Evolutionary conservation across 35 echinoderm and acorn worm species (phyloP).

Genomic region (Holothuria glaberrima): DNA sequence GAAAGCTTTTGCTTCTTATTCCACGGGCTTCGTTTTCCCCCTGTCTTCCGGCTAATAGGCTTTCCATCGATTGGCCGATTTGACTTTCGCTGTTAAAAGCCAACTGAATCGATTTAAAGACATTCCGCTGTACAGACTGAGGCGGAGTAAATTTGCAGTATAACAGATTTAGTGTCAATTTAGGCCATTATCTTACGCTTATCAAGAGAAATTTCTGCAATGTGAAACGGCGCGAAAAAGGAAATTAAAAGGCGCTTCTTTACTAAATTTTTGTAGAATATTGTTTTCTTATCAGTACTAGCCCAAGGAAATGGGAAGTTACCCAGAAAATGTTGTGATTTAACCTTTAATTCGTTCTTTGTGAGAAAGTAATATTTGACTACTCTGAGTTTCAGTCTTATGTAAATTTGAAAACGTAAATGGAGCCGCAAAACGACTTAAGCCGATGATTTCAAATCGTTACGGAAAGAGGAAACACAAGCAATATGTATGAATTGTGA

Average conservation of each 20-base stretch:
- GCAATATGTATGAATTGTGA: too few species aligned
- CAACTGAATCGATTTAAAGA: slow-evolving; percentile 43
- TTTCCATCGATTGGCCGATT: slow-evolving; percentile 39
- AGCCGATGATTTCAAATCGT: too few species aligned
- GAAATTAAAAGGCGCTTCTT: slow-evolving; percentile 19
- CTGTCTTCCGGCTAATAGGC: slow-evolving; percentile 43
- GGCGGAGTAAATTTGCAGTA: slow-evolving; percentile 38
- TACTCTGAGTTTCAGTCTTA: neutral
- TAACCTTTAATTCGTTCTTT: too few species aligned
- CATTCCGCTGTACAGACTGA: slow-evolving; percentile 27
- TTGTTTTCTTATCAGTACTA: slow-evolving; percentile 35
- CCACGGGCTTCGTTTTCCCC: slow-evolving; percentile 12
- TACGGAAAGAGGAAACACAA: too few species aligned
- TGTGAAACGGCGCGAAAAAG: slow-evolving; percentile 36
- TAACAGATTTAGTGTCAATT: slow-evolving; percentile 57
- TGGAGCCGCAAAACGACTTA: slow-evolving; percentile 16
- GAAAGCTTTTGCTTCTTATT: neutral
- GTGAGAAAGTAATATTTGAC: slow-evolving; percentile 31
- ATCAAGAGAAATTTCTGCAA: slow-evolving; percentile 37
- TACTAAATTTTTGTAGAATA: slow-evolving; percentile 42
- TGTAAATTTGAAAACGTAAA: slow-evolving; percentile 18
- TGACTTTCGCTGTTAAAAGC: slow-evolving; percentile 54
- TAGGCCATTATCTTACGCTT: slow-evolving; percentile 50
- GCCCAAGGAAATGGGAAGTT: slow-evolving; percentile 30
- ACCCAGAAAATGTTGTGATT: slow-evolving; percentile 37